These are phyloP conservation scores for Hyperoplus immaculatus DNA, from an alignment of 2,797 vertebrate species.

Conservation along the genomic window DNA sequence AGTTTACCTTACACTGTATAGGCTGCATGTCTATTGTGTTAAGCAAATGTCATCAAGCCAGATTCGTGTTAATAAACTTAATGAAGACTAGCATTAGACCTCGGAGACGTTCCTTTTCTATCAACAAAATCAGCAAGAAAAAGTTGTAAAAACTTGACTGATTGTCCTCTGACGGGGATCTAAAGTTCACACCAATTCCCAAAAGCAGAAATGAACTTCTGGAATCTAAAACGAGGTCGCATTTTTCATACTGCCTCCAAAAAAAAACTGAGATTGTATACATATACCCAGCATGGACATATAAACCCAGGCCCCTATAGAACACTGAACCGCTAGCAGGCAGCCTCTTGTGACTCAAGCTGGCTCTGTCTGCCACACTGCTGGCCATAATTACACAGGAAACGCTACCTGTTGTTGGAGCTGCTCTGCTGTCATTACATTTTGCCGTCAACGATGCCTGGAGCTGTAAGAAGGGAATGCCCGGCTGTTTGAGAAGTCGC, in stretches of 20 bases:
- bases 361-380: background rate
- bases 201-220: background rate
- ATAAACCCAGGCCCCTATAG: too few relatives aligned
- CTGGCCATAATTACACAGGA: conserved; percentile 23
- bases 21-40: background rate
- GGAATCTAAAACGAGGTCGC: background rate
- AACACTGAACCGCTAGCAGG: background rate
- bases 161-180: background rate
- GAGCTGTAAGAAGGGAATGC: conserved; percentile 16
- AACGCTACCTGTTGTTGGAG: conserved; percentile 33
- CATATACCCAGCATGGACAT: background rate
- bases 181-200: background rate
- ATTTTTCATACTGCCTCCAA: background rate
- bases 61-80: background rate
- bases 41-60: background rate
- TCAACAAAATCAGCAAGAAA: background rate
- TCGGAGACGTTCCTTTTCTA: background rate
- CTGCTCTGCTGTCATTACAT: conserved; percentile 26
- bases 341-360: background rate
- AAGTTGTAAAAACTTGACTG: too few relatives aligned
- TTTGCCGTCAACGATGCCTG: conserved; percentile 1
- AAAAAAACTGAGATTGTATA: background rate
- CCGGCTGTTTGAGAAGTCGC: conserved; percentile 1
- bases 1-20: background rate
- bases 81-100: background rate